Percentiles rank a stretch among this genome's conserved stretches.
These are phyloP conservation scores for Dryas iulia DNA, from an alignment of 1,140 invertebrate species.

Conservation along the genomic window DNA sequence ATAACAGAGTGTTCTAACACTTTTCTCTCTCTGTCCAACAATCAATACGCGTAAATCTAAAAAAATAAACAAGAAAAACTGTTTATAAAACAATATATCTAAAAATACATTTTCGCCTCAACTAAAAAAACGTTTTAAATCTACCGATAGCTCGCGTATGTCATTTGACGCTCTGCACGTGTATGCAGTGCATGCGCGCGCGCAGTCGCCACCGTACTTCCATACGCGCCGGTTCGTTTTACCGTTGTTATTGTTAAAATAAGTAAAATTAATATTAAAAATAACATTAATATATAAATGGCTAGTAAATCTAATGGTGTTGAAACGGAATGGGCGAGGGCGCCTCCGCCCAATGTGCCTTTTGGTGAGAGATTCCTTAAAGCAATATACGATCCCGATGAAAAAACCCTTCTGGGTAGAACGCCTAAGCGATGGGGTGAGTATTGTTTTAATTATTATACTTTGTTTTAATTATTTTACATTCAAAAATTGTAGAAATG, in stretches of 20 bases:
- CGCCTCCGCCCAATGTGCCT: slow-evolving; percentile 68
- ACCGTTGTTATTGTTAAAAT: slow-evolving; percentile 7
- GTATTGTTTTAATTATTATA: slow-evolving; percentile 53
- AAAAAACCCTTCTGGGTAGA: slow-evolving; percentile 85
- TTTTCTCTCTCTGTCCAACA: no score
- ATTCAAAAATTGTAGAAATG: no score
- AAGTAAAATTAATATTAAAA: background rate
- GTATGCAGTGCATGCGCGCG: slow-evolving; percentile 33
- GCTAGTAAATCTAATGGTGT: slow-evolving; percentile 56
- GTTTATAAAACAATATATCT: slow-evolving; percentile 6
- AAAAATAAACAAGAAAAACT: background rate
- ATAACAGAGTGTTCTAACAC: no score
- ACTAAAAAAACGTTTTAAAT: slow-evolving; percentile 10
- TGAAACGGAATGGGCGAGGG: slow-evolving; percentile 56
- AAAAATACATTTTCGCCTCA: slow-evolving; percentile 17
- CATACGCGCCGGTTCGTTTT: slow-evolving; percentile 22
- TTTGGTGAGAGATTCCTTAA: slow-evolving; percentile 81
- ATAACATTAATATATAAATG: slow-evolving; percentile 38
- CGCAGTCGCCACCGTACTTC: slow-evolving; percentile 31
- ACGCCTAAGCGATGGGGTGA: slow-evolving; percentile 89
- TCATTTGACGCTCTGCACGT: slow-evolving; percentile 33
- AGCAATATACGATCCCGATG: slow-evolving; percentile 85
- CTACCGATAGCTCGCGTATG: slow-evolving; percentile 30
- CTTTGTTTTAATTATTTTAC: no score
- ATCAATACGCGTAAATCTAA: no score